Conservation (phyloP, 2,113 vertebrate species). For the Xiphias gladius region DNA sequence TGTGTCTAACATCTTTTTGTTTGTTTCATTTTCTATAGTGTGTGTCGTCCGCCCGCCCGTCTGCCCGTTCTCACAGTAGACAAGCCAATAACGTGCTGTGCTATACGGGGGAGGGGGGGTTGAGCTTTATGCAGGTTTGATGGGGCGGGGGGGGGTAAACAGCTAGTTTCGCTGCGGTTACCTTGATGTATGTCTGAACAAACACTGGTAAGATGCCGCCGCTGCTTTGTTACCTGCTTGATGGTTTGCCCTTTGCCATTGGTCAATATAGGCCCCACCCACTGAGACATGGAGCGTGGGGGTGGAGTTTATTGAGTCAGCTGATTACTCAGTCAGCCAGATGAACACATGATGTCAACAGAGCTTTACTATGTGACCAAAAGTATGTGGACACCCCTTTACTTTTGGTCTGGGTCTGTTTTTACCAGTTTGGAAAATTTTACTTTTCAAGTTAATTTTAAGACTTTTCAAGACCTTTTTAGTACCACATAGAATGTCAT, state of each 20-base stretch:
- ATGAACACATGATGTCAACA: neutral
- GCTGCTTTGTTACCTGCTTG: constrained; percentile 72
- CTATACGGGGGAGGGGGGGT: neutral
- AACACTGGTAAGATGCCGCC: constrained; percentile 77
- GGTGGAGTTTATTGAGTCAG: constrained; percentile 48
- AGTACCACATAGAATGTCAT: too few species aligned
- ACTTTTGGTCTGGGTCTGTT: too few species aligned
- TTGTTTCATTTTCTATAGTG: constrained; percentile 81
- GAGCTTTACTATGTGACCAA: too few species aligned
- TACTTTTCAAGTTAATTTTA: too few species aligned
- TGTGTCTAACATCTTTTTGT: constrained; percentile 84
- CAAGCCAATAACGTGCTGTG: constrained; percentile 54
- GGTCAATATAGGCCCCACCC: constrained; percentile 56
- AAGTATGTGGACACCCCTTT: constrained; percentile 8
- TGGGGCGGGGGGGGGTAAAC: constrained; percentile 11
- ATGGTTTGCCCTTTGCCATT: constrained; percentile 63
- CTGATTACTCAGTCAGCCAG: constrained; percentile 55
- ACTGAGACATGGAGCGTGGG: constrained; percentile 32
- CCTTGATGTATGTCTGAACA: constrained; percentile 64
- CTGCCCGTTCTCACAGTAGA: constrained; percentile 67
- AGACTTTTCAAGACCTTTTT: too few species aligned
- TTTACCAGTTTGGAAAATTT: too few species aligned
- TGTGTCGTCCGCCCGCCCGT: constrained; percentile 75
- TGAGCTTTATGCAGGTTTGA: neutral
- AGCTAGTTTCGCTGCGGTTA: constrained; percentile 60